These are phyloP conservation scores for Lysiphlebus fabarum DNA, from an alignment of 1,140 invertebrate genomes.

Conservation along the genomic window DNA sequence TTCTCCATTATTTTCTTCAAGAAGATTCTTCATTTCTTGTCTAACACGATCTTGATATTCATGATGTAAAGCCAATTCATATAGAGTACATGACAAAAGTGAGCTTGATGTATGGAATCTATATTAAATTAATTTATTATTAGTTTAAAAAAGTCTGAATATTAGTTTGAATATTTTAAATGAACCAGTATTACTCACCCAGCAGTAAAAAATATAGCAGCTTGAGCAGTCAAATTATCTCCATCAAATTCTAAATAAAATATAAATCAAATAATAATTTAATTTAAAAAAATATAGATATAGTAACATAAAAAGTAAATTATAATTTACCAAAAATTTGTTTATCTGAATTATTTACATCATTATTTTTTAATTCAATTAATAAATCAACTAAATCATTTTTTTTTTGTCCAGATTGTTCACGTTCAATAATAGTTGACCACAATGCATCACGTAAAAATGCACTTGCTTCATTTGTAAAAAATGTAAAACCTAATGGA, in stretches of 20 bases:
- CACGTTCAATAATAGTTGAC: conserved; percentile 36
- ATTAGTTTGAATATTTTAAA: too few relatives aligned
- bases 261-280: neutral
- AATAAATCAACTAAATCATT: conserved; percentile 62
- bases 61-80: conserved; percentile 59
- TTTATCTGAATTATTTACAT: conserved; percentile 15
- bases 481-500: conserved; percentile 31
- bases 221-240: conserved; percentile 35
- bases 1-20: conserved; percentile 44
- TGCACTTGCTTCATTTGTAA: conserved; percentile 24
- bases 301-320: too few relatives aligned
- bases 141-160: too few relatives aligned
- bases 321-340: neutral
- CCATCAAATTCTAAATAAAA: conserved; percentile 28
- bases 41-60: conserved; percentile 56
- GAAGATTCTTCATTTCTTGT: conserved; percentile 55
- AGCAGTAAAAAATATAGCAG: conserved; percentile 49
- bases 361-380: conserved; percentile 54
- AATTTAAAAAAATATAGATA: too few relatives aligned
- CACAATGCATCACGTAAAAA: conserved; percentile 38
- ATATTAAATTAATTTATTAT: too few relatives aligned
- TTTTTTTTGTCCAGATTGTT: conserved; percentile 41
- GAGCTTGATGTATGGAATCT: conserved; percentile 56
- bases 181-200: too few relatives aligned
- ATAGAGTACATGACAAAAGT: conserved; percentile 56